phyloP scores from a whole-genome alignment of 2,113 vertebrate genomes.

The Notarius quadriscutis region DNA sequence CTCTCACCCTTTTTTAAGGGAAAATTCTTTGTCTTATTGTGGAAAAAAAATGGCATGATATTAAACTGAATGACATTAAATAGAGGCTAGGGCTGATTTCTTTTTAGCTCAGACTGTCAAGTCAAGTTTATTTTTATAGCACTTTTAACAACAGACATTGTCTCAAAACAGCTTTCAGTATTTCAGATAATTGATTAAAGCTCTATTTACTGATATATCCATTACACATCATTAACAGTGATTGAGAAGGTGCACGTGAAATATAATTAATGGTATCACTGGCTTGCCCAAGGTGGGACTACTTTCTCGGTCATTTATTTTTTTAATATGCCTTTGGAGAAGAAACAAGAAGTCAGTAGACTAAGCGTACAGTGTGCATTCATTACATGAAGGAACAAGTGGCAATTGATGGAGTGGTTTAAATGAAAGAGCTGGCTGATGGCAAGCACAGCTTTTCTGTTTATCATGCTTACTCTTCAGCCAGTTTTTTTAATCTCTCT shows the following conservation, averaged over 20 bases:
- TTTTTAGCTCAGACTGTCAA: too few species aligned
- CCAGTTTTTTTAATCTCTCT: neutral
- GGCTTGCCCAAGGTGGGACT: neutral
- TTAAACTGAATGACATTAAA: neutral
- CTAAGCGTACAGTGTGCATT: neutral
- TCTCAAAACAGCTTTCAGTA: neutral
- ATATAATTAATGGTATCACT: neutral
- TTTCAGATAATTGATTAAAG: neutral
- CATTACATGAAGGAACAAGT: neutral
- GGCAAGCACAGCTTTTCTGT: neutral
- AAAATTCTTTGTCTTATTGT: too few species aligned
- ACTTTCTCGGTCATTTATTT: constrained; percentile 6
- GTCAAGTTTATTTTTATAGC: too few species aligned
- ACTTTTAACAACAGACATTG: too few species aligned
- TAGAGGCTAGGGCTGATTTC: neutral
- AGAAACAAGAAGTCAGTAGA: neutral
- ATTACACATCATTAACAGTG: neutral
- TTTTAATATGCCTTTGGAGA: neutral
- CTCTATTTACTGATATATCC: neutral
- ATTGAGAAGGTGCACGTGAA: neutral
- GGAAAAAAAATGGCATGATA: too few species aligned
- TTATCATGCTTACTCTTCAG: neutral
- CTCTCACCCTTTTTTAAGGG: neutral
- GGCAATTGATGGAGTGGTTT: neutral
- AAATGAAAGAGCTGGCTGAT: neutral